A percentile compares a stretch with the other conserved stretches of the same genome.
These are phyloP conservation scores for Mustelus asterias DNA, from an alignment of 2,113 vertebrate genomes.

Conservation along the genomic window DNA sequence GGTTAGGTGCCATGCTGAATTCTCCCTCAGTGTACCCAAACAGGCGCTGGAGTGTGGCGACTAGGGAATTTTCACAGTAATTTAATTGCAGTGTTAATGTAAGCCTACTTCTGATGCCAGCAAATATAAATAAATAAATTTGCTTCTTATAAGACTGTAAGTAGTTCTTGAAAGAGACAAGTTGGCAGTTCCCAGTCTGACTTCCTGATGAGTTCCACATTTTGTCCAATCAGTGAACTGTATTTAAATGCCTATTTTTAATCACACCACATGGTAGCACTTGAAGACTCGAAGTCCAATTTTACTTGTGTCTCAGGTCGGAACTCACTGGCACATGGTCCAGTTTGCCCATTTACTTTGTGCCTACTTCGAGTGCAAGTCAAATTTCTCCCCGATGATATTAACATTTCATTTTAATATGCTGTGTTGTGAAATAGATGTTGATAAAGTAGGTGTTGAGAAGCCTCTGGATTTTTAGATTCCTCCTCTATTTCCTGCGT, in stretches of 20 bases:
- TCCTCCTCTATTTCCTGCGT: background rate
- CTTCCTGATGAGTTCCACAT: too few relatives aligned
- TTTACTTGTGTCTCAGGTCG: background rate
- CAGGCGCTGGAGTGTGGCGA: too few relatives aligned
- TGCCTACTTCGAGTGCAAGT: background rate
- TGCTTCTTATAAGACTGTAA: too few relatives aligned
- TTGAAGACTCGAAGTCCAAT: background rate
- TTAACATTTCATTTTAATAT: background rate
- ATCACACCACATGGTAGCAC: background rate
- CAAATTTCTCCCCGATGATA: background rate
- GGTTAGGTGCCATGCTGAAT: too few relatives aligned
- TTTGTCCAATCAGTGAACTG: background rate
- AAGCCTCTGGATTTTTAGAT: too few relatives aligned
- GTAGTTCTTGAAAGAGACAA: too few relatives aligned
- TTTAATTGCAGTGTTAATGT: too few relatives aligned
- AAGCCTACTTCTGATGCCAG: too few relatives aligned
- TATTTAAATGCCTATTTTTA: background rate
- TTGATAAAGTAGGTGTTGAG: background rate
- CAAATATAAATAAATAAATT: too few relatives aligned
- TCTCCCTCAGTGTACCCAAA: too few relatives aligned
- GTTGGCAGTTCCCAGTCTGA: too few relatives aligned
- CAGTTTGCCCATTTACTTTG: background rate
- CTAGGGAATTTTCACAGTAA: too few relatives aligned
- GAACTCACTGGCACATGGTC: background rate
- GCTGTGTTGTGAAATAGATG: background rate